Evolutionary conservation across 2,888 invertebrate species (phyloP).

Genomic region (Hyposoter didymator): DNA sequence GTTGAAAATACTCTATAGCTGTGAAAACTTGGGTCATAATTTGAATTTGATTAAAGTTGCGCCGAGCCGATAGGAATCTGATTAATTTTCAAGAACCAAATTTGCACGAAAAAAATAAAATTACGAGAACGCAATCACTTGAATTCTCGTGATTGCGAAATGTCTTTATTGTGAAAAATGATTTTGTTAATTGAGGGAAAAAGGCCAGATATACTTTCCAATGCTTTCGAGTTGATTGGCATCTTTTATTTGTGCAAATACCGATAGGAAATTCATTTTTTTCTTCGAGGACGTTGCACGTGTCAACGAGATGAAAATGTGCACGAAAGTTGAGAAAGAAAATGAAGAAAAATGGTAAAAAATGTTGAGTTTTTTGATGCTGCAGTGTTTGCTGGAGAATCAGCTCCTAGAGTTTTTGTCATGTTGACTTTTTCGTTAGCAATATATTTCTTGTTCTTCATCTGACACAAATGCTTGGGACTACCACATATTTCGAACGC

Average conservation of each 20-base stretch:
- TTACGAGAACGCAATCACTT: neutral
- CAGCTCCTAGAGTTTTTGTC: neutral
- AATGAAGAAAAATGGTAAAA: neutral
- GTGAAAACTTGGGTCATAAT: neutral
- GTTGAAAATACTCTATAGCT: neutral
- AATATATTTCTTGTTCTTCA: conserved; percentile 8
- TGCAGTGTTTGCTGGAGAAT: neutral
- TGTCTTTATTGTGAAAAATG: neutral
- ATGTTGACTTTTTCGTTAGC: conserved; percentile 27
- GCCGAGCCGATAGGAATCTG: neutral
- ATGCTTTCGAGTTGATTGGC: too few species aligned
- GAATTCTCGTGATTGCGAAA: neutral
- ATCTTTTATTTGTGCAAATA: too few species aligned
- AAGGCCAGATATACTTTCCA: neutral
- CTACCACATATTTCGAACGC: conserved; percentile 59
- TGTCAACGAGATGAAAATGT: neutral
- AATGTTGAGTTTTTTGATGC: neutral
- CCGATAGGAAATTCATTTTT: too few species aligned
- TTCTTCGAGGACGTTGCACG: neutral
- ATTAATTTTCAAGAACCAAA: neutral
- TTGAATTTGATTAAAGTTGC: neutral
- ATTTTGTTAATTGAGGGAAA: neutral
- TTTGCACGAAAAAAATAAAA: neutral
- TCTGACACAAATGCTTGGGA: conserved; percentile 9
- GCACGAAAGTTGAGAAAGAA: neutral